These are phyloP conservation scores for Polypterus bichir DNA, from an alignment of 2,113 vertebrate species.

Conservation along the genomic window DNA sequence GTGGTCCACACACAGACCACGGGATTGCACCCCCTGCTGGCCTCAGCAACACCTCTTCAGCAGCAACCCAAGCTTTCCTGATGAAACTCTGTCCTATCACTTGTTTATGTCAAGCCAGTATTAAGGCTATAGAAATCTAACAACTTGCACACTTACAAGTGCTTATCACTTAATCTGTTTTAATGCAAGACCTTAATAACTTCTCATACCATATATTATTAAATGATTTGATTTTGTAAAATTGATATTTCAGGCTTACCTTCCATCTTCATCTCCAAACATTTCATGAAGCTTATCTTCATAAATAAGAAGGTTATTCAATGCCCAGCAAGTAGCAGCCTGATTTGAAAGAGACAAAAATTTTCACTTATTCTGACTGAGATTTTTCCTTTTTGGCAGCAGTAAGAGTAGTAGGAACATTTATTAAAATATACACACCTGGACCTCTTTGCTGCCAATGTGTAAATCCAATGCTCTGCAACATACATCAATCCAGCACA, in stretches of 20 bases:
- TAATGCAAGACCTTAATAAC: neutral
- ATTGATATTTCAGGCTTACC: conserved; percentile 45
- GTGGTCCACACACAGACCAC: too few species aligned
- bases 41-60: too few species aligned
- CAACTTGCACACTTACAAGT: too few species aligned
- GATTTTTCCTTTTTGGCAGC: too few species aligned
- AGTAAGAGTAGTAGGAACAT: conserved; percentile 6
- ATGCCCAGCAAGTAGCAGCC: conserved; percentile 83
- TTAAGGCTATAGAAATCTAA: too few species aligned
- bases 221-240: neutral
- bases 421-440: conserved; percentile 46
- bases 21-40: too few species aligned
- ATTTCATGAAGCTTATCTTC: conserved; percentile 46
- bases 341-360: conserved; percentile 27
- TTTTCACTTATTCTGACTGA: neutral
- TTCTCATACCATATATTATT: neutral
- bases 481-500: conserved; percentile 73
- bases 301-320: conserved; percentile 75
- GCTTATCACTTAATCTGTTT: too few species aligned
- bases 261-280: conserved; percentile 66
- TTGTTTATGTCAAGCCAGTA: too few species aligned
- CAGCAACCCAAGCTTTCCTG: too few species aligned
- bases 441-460: conserved; percentile 56
- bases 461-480: conserved; percentile 71
- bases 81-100: too few species aligned